Base-by-base conservation (phyloP, 2,888 invertebrate genomes). In the Acanthococcus lagerstroemiae region DNA sequence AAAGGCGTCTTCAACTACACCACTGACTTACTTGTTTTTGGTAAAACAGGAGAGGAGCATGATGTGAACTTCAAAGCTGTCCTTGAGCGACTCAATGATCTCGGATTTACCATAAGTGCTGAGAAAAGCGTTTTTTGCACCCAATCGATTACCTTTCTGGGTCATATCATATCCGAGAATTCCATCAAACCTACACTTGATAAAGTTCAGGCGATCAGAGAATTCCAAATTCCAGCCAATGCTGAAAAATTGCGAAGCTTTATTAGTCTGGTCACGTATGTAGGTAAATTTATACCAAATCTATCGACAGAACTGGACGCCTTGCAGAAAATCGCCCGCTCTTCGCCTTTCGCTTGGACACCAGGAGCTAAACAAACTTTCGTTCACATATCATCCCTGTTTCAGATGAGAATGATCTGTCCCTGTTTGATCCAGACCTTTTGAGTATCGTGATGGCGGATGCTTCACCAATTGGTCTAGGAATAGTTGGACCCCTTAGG, bases 231-330 rank as follows among this genome's bases (percentile, higher is more conserved):
- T 17, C 45, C 57, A 7, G 3, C 30, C 30, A 21, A 37, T 4
- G 21, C 37, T 12, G 48, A 45, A 15, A 25, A 60, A 17, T n/a
- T 60, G 17, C 17, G 60, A 3, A 60, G 48, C 19, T 60, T 48
- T n/a, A 4, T 60, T 1, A 25, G 60, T 9, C 15, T 60, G 15
- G 48, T 60, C 5, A 30, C 46, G 4, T 60, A 60, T 26, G 48
- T 60, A 12, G 48, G 60, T 4, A 46, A 48, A 48, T 60, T 60
- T 19, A 25, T 60, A 24, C 27, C 60, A 3, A 24, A 60, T 48
- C 17, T 60, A 6, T 46, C 27, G 5, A 24, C 60, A 15, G 48
- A 60, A 48, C n/a, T 60, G 5, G 60, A 60, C 26, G 9, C 46
- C 2, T 19, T 60, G 6, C 48, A 46, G 9, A 21, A 48, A 2